phyloP scores from a whole-genome alignment of 2,888 invertebrate genomes.

The Thymelicus lineola region DNA sequence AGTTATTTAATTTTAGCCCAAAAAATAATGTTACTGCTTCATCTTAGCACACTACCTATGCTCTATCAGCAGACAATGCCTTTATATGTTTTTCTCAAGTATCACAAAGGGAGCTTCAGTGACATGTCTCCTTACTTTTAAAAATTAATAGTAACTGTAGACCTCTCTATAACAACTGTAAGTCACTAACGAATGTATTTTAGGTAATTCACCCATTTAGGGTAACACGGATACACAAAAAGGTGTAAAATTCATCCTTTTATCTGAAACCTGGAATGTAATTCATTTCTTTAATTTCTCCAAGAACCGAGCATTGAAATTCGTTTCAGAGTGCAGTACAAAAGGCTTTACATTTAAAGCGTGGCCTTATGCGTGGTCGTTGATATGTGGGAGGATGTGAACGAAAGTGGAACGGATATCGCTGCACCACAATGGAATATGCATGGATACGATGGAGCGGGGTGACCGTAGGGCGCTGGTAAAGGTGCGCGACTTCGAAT shows the following conservation, averaged over 20 bases:
- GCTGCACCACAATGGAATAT: conserved; percentile 63
- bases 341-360: conserved; percentile 35
- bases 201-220: no score
- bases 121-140: no score
- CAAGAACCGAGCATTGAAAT: conserved; percentile 13
- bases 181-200: background rate
- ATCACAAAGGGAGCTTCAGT: no score
- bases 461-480: conserved; percentile 60
- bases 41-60: no score
- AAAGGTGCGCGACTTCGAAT: no score
- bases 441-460: conserved; percentile 62
- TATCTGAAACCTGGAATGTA: conserved; percentile 12
- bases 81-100: no score
- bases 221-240: background rate
- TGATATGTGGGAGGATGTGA: conserved; percentile 48
- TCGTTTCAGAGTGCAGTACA: conserved; percentile 26
- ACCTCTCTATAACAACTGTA: no score
- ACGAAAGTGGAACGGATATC: conserved; percentile 81
- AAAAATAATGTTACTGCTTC: no score
- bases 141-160: no score
- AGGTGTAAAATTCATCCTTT: background rate
- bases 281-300: conserved; percentile 17
- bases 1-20: no score
- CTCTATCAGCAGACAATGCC: no score
- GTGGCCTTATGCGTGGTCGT: conserved; percentile 37